A percentile compares a stretch with the other conserved stretches of the same genome.
Evolutionary conservation across 2,113 vertebrate species (phyloP).

Genomic region (Neotoma lepida): DNA sequence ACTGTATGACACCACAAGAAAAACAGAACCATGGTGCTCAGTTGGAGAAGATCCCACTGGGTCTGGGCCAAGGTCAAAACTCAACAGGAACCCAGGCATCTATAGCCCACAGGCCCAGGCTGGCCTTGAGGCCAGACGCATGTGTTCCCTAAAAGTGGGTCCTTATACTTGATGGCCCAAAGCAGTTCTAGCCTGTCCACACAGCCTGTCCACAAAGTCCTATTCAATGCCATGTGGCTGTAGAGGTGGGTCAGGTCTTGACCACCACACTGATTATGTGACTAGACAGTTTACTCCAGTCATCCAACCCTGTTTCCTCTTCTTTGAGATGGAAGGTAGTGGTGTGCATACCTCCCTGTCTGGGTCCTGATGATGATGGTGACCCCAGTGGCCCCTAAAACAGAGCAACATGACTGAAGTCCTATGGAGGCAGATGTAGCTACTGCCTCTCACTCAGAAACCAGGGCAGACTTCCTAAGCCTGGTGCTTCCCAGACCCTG

Average conservation of each 20-base stretch:
- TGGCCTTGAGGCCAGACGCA: background rate
- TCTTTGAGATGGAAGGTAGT: background rate
- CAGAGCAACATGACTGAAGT: background rate
- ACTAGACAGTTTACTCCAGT: accelerated
- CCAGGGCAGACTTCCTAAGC: background rate
- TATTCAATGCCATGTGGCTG: accelerated
- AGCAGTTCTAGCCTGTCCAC: background rate
- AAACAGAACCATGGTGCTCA: accelerated
- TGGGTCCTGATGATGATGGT: background rate
- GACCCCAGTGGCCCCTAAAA: background rate
- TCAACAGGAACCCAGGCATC: background rate
- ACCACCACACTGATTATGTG: accelerated
- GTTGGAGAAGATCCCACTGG: background rate
- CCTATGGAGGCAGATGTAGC: background rate
- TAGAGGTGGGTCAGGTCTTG: background rate
- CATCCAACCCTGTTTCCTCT: background rate
- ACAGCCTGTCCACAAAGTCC: background rate
- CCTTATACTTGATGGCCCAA: background rate
- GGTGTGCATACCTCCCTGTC: no score
- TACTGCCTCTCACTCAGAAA: background rate
- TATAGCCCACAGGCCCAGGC: background rate
- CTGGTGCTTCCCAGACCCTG: no score
- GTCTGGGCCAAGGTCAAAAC: no score
- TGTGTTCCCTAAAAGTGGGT: background rate
- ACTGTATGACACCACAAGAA: background rate